phyloP scores from a whole-genome alignment of 1,140 invertebrate genomes.

The Vanessa atalanta region DNA sequence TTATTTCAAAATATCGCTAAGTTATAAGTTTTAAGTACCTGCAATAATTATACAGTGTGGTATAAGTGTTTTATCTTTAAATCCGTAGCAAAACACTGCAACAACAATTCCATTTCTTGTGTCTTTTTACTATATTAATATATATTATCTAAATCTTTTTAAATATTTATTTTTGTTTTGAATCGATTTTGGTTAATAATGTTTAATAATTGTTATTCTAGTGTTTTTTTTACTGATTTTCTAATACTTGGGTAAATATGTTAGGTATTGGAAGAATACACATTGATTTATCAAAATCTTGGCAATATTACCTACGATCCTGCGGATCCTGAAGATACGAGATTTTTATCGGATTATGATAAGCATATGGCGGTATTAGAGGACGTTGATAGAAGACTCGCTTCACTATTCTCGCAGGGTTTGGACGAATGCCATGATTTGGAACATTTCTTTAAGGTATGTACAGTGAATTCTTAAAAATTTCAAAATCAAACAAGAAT shows the following conservation, averaged over 20 bases:
- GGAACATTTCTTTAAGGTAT: conserved; percentile 82
- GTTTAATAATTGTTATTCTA: too few relatives aligned
- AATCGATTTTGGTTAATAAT: too few relatives aligned
- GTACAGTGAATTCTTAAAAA: not conserved
- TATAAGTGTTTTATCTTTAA: too few relatives aligned
- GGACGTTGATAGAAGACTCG: conserved; percentile 88
- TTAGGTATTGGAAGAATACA: conserved; percentile 87
- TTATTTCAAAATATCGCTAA: not conserved
- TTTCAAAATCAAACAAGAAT: too few relatives aligned
- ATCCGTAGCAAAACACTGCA: too few relatives aligned
- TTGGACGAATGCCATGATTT: conserved; percentile 89
- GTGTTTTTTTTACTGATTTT: not conserved
- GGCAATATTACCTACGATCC: conserved; percentile 83
- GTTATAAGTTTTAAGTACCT: too few relatives aligned
- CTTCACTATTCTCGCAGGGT: conserved; percentile 87
- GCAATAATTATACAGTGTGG: too few relatives aligned
- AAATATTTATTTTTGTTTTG: too few relatives aligned
- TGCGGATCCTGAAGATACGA: conserved; percentile 83
- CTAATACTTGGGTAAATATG: not conserved
- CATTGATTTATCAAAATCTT: conserved; percentile 85
- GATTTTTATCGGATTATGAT: conserved; percentile 84
- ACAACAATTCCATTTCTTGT: too few relatives aligned
- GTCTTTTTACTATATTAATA: too few relatives aligned
- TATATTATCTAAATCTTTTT: too few relatives aligned
- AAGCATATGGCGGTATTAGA: conserved; percentile 81